Base-by-base conservation (phyloP, 2,797 vertebrate genomes). In the Onychomys torridus region DNA sequence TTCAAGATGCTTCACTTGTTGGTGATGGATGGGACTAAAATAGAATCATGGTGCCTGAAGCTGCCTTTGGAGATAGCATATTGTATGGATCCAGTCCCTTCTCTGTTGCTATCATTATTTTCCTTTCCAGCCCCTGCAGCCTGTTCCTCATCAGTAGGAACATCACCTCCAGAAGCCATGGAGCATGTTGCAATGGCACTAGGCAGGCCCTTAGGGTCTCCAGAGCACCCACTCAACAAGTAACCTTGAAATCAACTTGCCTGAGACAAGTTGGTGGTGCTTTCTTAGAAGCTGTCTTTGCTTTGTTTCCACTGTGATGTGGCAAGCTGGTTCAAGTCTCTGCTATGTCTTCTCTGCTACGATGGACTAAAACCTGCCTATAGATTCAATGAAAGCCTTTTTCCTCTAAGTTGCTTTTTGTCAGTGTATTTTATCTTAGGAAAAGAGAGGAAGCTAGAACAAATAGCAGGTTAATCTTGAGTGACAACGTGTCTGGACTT, bases 161-260 rank as follows among this genome's bases (percentile, higher is more conserved):
- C 98, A 14, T 99, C 99, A 99, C 99, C 99, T 99, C 98, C 98
- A 27, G 98, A 94, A 2, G 98, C 94, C 98, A 99, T 98, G 46
- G 98, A 76, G 82, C 99, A 98, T 87, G 88, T 94, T 5, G 90
- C 96, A 90, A 96, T 17, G 61, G 71, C 0, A 92, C 92, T 91
- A 97, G 23, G 88, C 40, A 96, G 75, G 85, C 96, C 76, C 90
- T 95, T 8, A 97, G 0, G 85, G 90, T 90, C 1, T 79, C 96
- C 34, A 97, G 7, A 0, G 97, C 97, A 0, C 98, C 98, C 5
- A 98, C 98, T 40, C 99, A 81, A 0, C 97, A 57, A 99, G 98
- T 99, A 99, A 99, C 99, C 99, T 99, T 99, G 99, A 99, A 97
- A 99, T 99, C 99, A 99, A 99, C 81, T 46, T 95, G n/a, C 63